Conservation (phyloP, 2,797 vertebrate genomes). For the Sylvia borin region DNA sequence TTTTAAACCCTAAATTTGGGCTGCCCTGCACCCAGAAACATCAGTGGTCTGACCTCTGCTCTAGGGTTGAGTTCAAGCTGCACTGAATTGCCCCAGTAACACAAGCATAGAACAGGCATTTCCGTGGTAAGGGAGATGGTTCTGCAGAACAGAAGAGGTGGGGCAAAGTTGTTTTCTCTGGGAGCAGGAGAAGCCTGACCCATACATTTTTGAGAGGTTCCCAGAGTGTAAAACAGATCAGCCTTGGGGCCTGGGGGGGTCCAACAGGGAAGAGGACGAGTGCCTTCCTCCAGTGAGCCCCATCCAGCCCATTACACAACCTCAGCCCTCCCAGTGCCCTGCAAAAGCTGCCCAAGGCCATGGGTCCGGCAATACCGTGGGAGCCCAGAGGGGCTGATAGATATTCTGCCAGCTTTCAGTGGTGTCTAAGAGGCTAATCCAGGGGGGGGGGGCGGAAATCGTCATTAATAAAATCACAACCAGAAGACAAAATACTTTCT, state of each 20-base stretch:
- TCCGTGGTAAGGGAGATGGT: not conserved
- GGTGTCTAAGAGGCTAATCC: not conserved
- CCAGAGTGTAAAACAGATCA: not conserved
- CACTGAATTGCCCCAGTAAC: not conserved
- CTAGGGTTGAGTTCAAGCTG: not conserved
- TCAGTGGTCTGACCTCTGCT: rapidly evolving
- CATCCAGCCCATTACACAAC: not conserved
- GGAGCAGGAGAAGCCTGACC: not conserved
- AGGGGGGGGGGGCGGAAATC: too few species aligned
- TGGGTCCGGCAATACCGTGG: rapidly evolving
- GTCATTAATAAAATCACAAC: not conserved
- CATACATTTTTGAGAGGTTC: not conserved
- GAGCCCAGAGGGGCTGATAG: rapidly evolving
- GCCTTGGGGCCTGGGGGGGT: not conserved
- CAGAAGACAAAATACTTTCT: not conserved
- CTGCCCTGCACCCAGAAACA: not conserved
- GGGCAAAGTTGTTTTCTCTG: not conserved
- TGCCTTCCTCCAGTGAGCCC: not conserved
- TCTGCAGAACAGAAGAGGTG: not conserved
- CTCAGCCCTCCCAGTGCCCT: not conserved
- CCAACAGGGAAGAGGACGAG: not conserved
- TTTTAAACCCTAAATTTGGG: not conserved
- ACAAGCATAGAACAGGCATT: not conserved
- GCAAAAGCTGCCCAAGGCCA: not conserved
- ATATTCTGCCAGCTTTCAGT: rapidly evolving